Base-by-base conservation (phyloP, 2,888 invertebrate genomes). In the Gymnocheta viridis region DNA sequence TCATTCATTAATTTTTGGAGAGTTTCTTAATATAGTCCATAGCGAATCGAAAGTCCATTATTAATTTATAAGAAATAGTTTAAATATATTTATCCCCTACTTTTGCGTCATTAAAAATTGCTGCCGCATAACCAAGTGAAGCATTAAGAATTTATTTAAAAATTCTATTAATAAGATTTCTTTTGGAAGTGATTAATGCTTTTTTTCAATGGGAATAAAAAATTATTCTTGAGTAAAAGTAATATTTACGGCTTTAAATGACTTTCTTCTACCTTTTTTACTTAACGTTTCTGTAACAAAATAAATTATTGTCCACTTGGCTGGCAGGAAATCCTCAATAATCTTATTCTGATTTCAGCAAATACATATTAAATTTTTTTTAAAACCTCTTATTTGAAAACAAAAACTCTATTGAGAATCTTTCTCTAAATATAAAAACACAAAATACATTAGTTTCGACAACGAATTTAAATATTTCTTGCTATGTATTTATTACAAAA, bases 81-180 rank as follows among this genome's bases (percentile, higher is more conserved):
- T 35, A 6, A 64, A 64, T 27, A 44, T 64, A 64, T 24, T 64
- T 64, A 44, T 27, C 32, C n/a, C 24, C 47, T 66, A 66, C 19
- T 47, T 29, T 19, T 12, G 7, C 17, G 5, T 51, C 22, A 51
- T 51, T 51, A 67, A 24, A 5, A 4, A 17, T 38, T 12, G 12
- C 10, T 24, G 24, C 10, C 35, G 17, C 38, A 54, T 17, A 5
- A 27, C 10, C 14, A 51, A 51, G n/a, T 22, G 32, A 6, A 32
- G 29, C 1, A 19, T 19, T 44, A 2, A 14, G 49, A 66, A 14
- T 66, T 32, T 19, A 2, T 35, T 32, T 9, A 12, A 66, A 51
- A 38, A 35, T 9, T 51, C 24, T 51, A 19, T 24, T 12, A n/a
- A 35, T 67, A 51, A 54, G n/a, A 10, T 24, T 2, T 24, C 4